Evolutionary conservation across 2,113 vertebrate genomes (phyloP), one percentile per base, ranked within the genome.

Genomic region (Carassius auratus): DNA sequence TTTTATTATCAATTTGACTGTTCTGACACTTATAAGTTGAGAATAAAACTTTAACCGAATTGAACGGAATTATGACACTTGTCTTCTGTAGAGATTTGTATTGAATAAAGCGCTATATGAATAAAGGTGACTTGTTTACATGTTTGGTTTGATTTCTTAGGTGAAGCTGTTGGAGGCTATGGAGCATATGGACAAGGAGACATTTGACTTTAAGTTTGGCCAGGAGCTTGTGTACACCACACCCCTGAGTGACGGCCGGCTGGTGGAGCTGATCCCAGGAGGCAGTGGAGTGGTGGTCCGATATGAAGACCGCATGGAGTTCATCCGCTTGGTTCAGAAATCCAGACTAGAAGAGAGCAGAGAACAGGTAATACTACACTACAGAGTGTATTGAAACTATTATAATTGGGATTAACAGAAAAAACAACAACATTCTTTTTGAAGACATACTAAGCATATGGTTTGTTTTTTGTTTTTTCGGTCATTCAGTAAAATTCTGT

Each of bases 81-180:
- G 13, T 55, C 5, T 55, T 55, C 14, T 55, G 14, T 55, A 55
- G 14, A 55, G 38, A 15, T 52, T 15, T 52, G 13, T 52, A 5
- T 15, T 52, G 50, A 52, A 52, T 15, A 52, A 52, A 52, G 50
- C 14, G 0, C 42, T 45, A 45, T 10, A 10, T 45, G 2, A 45
- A 45, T 48, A 12, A 48, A 48, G 10, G 50, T 52, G 50, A 14
- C 48, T 50, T 50, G 2, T 0, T 52, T 52, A 30, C 48, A 30
- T 77, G 50, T 13, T 76, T 8, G 12, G 23, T 76, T 14, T 90
- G 57, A 87, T 69, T 59, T 5, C 73, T 55, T 89, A 99, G 98
- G 97, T 99, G 71, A 99, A 99, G 89, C 94, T 99, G 23, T 90
- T 99, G 88, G 98, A 99, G 50, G 96, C 97, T 91, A 99, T 99